Base-by-base conservation (phyloP, 1,140 invertebrate genomes). In the Macrobrachium nipponense region DNA sequence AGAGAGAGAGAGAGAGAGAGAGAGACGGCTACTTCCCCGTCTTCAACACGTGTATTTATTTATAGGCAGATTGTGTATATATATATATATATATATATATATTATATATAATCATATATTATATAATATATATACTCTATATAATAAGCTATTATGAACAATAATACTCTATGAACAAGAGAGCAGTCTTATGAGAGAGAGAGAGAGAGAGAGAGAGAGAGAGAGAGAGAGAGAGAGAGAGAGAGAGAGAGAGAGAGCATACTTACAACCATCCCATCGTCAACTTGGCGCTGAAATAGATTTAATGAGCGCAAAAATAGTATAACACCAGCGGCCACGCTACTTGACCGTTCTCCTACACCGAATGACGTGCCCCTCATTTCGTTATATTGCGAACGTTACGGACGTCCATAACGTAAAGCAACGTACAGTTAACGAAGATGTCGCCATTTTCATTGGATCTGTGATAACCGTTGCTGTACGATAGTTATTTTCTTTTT, bases 181-280 rank as follows among this genome's bases (percentile, higher is more conserved):
- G 43, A 8, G 8, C 44, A 18, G 72, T 7, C 18, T 18, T 14
- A 76, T 36, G 14, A 77, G 75, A 20, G 44, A 77, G 75, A 77
- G 44, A 77, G 75, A 77, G 44, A 77, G 75, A 77, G 44, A 77
- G 75, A 77, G 75, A 77, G 44, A 77, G 44, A 77, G 43, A 77
- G 36, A 36, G 66, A 70, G 44, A 77, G 75, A 59, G 44, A 77
- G 75, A 77, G 44, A 77, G 75, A 77, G 44, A 77, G 75, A 77
- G 44, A 77, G 75, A 77, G 75, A 77, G 44, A 77, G 44, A 77
- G 43, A 77, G 36, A 36, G 66, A 70, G 15, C 64, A 66, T n/a
- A n/a, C n/a, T n/a, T n/a, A 66, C 8, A 66, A 17, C 64, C 64
- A 8, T 27, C 64, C 18, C 64, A 5, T 12, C 51, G 51, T 51